Percentiles rank a stretch among this genome's conserved stretches.
phyloP scores from a whole-genome alignment of 2,797 vertebrate genomes.

The Chrosomus eos region DNA sequence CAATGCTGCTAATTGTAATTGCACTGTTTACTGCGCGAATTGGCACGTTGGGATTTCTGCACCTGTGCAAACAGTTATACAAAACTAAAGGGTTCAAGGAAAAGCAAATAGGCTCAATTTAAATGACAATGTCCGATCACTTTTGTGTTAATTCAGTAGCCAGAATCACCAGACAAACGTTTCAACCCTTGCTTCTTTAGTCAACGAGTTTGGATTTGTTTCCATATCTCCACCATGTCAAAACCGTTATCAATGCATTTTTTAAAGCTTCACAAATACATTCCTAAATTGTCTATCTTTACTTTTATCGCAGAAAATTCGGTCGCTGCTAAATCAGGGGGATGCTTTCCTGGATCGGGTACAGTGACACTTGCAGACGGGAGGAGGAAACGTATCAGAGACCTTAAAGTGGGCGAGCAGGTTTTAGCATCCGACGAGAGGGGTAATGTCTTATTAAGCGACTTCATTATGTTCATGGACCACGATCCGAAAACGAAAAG shows the following conservation, averaged over 20 bases:
- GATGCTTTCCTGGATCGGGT: slow-evolving; percentile 84
- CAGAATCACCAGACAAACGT: neutral
- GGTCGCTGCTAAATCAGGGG: slow-evolving; percentile 86
- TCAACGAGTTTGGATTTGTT: slow-evolving; percentile 16
- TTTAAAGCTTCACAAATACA: neutral
- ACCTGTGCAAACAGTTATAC: slow-evolving; percentile 83
- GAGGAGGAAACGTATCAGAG: slow-evolving; percentile 80
- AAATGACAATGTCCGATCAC: slow-evolving; percentile 48
- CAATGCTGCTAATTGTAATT: slow-evolving; percentile 79
- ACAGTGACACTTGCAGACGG: slow-evolving; percentile 80
- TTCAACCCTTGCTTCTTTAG: neutral
- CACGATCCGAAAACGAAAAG: slow-evolving; percentile 73
- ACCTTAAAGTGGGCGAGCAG: slow-evolving; percentile 81
- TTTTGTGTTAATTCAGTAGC: slow-evolving; percentile 37
- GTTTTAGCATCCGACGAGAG: slow-evolving; percentile 80
- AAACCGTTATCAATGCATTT: neutral
- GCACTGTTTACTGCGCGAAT: slow-evolving; percentile 73
- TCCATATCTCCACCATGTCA: slow-evolving; percentile 26
- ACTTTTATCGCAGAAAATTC: slow-evolving; percentile 81
- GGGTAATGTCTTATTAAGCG: slow-evolving; percentile 81
- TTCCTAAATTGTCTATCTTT: neutral
- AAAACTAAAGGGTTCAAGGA: slow-evolving; percentile 43
- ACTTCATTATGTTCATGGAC: slow-evolving; percentile 88
- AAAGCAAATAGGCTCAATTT: slow-evolving; percentile 37
- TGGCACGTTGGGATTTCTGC: slow-evolving; percentile 69